Base-by-base conservation (phyloP, 2,113 vertebrate genomes). In the Chloebia gouldiae region DNA sequence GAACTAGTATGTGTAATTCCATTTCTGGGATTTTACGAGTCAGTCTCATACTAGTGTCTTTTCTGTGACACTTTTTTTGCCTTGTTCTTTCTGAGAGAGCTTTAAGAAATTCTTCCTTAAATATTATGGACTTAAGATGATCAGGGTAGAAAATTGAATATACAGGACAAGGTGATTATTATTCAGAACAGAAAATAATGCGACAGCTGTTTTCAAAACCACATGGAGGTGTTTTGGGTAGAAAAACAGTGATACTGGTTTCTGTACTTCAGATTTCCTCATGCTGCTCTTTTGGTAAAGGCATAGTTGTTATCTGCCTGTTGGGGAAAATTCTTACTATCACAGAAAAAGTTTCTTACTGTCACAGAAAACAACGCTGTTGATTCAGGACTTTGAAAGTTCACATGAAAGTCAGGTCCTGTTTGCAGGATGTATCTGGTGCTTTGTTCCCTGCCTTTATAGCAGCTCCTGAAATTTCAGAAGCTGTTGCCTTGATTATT, bases 1-100 rank as follows among this genome's bases (percentile, higher is more conserved):
- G 0, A 6, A 15, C 68, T 24, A 0, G 22, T 33, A 12, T 11
- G 2, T 40, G 18, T 51, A 45, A 39, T 70, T 75, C 21, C 9
- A 7, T 31, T 61, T 35, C 57, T 80, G 78, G 51, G 30, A 19
- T 61, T 83, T 61, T 83, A 30, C 45, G 59, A 9, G 47, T 37
- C 23, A 56, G 7, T 54, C 47, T 88, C 18, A 10, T 45, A 15
- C 8, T 31, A 15, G 21, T 47, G 23, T 61, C 13, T 88, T 89
- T 30, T 22, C 39, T 78, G 15, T 70, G 37, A 7, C 11, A 23
- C 35, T 70, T 23, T 70, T 80, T 50, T 72, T 53, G 0, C 10
- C 4, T 8, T 20, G 1, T 47, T 92, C 44, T 76, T 1, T 90
- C 76, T 79, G 39, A 75, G 39, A 54, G 17, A 49, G 10, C 24